Evolutionary conservation across 2,888 invertebrate genomes (phyloP).

Genomic region (Xanthia togata): DNA sequence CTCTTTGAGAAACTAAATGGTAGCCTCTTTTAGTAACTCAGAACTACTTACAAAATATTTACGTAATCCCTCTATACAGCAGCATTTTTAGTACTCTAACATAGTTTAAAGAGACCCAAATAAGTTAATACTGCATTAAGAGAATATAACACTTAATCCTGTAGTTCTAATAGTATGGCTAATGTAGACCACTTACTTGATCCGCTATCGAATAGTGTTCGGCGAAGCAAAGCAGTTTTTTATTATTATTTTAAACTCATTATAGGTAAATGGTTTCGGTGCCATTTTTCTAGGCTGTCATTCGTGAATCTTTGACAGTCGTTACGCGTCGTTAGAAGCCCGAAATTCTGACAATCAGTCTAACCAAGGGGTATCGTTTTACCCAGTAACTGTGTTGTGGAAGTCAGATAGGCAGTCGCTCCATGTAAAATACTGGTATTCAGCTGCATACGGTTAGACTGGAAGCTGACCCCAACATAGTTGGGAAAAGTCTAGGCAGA

Average conservation of each 20-base stretch:
- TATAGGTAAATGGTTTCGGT: neutral
- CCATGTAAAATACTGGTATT: too few relatives aligned
- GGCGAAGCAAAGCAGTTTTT: neutral
- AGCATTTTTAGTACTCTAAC: neutral
- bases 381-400: too few relatives aligned
- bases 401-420: too few relatives aligned
- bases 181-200: neutral
- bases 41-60: slow-evolving; percentile 3
- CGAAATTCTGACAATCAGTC: too few relatives aligned
- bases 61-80: neutral
- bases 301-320: too few relatives aligned
- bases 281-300: too few relatives aligned
- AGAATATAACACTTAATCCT: neutral
- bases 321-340: too few relatives aligned
- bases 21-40: neutral
- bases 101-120: neutral
- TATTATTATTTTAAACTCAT: neutral
- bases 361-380: too few relatives aligned
- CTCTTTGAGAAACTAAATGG: neutral
- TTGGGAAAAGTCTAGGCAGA: too few relatives aligned
- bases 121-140: neutral
- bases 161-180: neutral
- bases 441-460: too few relatives aligned
- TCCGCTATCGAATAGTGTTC: neutral
- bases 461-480: too few relatives aligned